Evolutionary conservation across 2,888 invertebrate genomes (phyloP).

Genomic region (Cerceris rybyensis): DNA sequence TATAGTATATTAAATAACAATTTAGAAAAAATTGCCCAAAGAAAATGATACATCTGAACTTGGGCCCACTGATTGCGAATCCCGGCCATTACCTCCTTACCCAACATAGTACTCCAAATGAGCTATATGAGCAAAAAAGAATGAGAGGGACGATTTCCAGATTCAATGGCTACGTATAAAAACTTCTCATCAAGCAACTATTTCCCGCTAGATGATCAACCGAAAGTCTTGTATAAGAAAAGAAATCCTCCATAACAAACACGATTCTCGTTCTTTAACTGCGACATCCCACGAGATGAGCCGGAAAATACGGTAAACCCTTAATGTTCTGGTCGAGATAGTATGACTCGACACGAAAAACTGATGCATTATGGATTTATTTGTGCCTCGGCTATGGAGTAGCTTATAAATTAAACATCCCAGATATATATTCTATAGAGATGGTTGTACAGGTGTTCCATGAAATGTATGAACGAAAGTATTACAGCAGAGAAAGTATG

Average conservation of each 20-base stretch:
- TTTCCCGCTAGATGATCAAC: conserved; percentile 47
- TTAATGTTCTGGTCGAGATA: conserved; percentile 29
- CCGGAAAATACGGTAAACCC: conserved; percentile 48
- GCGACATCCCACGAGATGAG: conserved; percentile 45
- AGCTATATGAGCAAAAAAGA: neutral
- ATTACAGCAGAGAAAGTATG: neutral
- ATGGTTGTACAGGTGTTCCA: neutral
- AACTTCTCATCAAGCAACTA: conserved; percentile 49
- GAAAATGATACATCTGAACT: no score
- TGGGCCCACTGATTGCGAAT: no score
- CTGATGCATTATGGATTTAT: neutral
- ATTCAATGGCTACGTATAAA: conserved; percentile 28
- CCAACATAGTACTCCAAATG: neutral
- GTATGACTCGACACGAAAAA: neutral
- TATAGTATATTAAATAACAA: no score
- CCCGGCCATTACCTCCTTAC: no score
- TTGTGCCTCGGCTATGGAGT: neutral
- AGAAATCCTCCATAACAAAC: conserved; percentile 47
- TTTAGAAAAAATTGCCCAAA: no score
- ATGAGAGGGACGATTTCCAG: neutral
- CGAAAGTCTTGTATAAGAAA: conserved; percentile 39
- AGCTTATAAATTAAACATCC: conserved; percentile 3
- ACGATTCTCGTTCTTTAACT: conserved; percentile 49
- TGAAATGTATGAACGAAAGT: neutral
- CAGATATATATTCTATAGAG: neutral